Base-by-base conservation (phyloP, 2,113 vertebrate species). In the Coryphaenoides rupestris region DNA sequence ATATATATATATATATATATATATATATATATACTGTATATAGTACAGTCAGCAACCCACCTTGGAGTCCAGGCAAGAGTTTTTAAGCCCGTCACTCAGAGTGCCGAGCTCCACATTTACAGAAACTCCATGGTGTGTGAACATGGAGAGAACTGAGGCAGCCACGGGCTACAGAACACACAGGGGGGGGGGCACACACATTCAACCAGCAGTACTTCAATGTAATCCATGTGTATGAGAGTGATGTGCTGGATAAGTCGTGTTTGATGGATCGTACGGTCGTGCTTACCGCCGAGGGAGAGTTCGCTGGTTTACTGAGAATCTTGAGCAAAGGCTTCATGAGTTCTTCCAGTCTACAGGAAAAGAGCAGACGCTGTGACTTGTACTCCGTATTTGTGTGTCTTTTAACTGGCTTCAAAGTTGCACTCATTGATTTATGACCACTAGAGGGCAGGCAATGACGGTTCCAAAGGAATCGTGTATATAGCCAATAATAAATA, bases 101-200 rank as follows among this genome's bases (percentile, higher is more conserved):
- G n/a, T 69, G 26, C 84, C 80, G 63, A 82, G 3, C 28, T 76
- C 63, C 19, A 86, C 47, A n/a, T 78, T 24, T 17, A 89, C 82
- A 61, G 75, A 47, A 2, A 86, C 62, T 23, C 72, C 62, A 4
- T 66, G 57, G 68, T 77, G 75, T 21, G 65, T 64, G 21, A 91
- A 81, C 60, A 89, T 70, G 71, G 84, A 84, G 65, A 92, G 76
- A 58, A 89, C 57, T 3, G 79, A 74, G 19, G 89, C 86, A 54
- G 88, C 86, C 5, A 87, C 74, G 58, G 86, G 77, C 89, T 90
- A 47, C 55, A 69, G 13, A 19, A 82, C 47, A 72, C 3, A 63
- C 62, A 7, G 55, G 55, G 55, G 52, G 52, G 55, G 55, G 55
- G 52, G 52, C 13, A 3, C 1, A 19, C 19, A 45, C n/a, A 19